Percentiles rank a stretch among this genome's conserved stretches.
These are phyloP conservation scores for Perccottus glenii DNA, from an alignment of 2,113 vertebrate species.

Conservation along the genomic window DNA sequence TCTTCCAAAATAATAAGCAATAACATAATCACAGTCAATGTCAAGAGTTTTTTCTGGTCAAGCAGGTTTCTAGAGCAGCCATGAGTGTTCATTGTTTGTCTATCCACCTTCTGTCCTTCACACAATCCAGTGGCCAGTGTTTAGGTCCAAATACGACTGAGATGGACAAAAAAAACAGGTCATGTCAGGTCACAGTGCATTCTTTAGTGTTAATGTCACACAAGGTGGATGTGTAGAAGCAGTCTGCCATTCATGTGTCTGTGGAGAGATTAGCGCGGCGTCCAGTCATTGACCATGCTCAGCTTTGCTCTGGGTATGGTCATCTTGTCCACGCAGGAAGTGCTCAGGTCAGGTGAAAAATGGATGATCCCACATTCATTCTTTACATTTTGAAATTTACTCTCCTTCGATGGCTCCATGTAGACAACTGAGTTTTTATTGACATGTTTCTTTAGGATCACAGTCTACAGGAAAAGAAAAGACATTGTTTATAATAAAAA, in stretches of 20 bases:
- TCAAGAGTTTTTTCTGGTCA: neutral
- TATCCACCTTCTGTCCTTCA: slow-evolving; percentile 27
- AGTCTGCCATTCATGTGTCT: slow-evolving; percentile 44
- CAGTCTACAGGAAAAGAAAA: slow-evolving; percentile 62
- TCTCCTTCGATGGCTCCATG: slow-evolving; percentile 83
- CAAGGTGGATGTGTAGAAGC: slow-evolving; percentile 43
- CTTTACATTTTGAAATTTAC: slow-evolving; percentile 79
- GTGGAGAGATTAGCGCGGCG: slow-evolving; percentile 59
- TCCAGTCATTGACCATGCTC: slow-evolving; percentile 69
- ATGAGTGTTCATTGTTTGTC: slow-evolving; percentile 41
- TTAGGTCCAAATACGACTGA: slow-evolving; percentile 45
- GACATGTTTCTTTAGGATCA: slow-evolving; percentile 83
- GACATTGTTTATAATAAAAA: too few species aligned
- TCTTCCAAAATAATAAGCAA: slow-evolving; percentile 43
- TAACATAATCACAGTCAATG: slow-evolving; percentile 44
- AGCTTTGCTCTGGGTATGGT: slow-evolving; percentile 82
- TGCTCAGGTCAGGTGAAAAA: slow-evolving; percentile 73
- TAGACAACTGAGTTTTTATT: slow-evolving; percentile 82
- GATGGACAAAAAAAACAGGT: slow-evolving; percentile 22
- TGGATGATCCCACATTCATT: slow-evolving; percentile 78
- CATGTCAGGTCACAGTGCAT: slow-evolving; percentile 6
- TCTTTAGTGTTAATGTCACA: slow-evolving; percentile 47
- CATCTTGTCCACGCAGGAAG: slow-evolving; percentile 73
- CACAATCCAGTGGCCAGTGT: slow-evolving; percentile 8
- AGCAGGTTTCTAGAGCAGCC: too few species aligned